These are phyloP conservation scores for Spisula solida DNA, from an alignment of 2,888 invertebrate genomes.

Conservation along the genomic window DNA sequence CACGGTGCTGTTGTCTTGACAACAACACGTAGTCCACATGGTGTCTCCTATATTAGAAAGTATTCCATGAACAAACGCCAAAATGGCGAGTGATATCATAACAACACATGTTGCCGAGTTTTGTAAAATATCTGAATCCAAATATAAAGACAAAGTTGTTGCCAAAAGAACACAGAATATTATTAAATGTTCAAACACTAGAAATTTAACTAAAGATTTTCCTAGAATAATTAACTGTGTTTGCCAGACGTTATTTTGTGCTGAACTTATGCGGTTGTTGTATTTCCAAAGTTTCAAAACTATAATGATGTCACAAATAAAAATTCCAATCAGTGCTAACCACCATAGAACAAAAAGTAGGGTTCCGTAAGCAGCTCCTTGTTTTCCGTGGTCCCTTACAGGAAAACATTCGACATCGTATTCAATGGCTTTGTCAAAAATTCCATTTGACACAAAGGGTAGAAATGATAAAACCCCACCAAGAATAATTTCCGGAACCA, in stretches of 20 bases:
- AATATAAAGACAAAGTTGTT: slow-evolving; percentile 75
- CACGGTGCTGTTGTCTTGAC: slow-evolving; percentile 69
- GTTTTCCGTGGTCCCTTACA: slow-evolving; percentile 71
- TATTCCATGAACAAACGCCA: slow-evolving; percentile 74
- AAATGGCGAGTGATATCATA: slow-evolving; percentile 69
- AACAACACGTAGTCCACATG: slow-evolving; percentile 80
- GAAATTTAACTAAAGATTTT: slow-evolving; percentile 73
- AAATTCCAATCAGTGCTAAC: slow-evolving; percentile 68
- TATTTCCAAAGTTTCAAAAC: slow-evolving; percentile 80
- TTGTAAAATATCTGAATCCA: slow-evolving; percentile 58
- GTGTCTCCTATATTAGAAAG: slow-evolving; percentile 75
- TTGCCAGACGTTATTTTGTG: slow-evolving; percentile 82
- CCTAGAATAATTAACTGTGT: slow-evolving; percentile 78
- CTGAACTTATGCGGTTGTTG: slow-evolving; percentile 80
- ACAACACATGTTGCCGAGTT: slow-evolving; percentile 76
- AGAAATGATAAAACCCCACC: slow-evolving; percentile 73
- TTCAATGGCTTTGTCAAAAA: slow-evolving; percentile 65
- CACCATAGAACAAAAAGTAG: slow-evolving; percentile 75
- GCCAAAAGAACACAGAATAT: slow-evolving; percentile 68
- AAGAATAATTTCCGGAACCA: slow-evolving; percentile 78
- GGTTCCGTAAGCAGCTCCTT: slow-evolving; percentile 76
- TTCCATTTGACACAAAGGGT: slow-evolving; percentile 75
- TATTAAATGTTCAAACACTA: slow-evolving; percentile 71
- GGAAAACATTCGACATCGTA: slow-evolving; percentile 78
- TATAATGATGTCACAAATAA: slow-evolving; percentile 72